phyloP scores from a whole-genome alignment of 2,113 vertebrate genomes.

The Mesitornis unicolor region DNA sequence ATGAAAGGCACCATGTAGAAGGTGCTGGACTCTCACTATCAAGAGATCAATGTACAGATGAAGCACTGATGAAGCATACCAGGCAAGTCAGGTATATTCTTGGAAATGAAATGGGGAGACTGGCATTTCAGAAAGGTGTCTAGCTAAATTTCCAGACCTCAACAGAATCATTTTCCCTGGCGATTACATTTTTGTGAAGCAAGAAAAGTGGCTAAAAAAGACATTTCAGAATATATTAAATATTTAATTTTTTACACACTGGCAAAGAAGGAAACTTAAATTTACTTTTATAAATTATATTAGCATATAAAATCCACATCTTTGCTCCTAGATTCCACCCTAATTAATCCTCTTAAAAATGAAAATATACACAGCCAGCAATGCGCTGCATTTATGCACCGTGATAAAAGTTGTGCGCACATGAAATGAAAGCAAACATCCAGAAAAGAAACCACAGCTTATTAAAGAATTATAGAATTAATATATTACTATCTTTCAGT shows the following conservation, averaged over 20 bases:
- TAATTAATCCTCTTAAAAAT: not conserved
- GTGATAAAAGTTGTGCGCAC: not conserved
- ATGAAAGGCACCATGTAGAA: not conserved
- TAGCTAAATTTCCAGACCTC: not conserved
- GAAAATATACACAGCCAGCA: not conserved
- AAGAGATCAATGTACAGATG: not conserved
- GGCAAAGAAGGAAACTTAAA: not conserved
- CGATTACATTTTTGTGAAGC: not conserved
- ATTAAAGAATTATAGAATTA: not conserved
- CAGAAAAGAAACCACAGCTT: not conserved
- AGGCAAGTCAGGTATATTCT: not conserved
- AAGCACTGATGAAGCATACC: not conserved
- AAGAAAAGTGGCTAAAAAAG: not conserved
- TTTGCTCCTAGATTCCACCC: not conserved
- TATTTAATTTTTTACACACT: not conserved
- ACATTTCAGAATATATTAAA: not conserved
- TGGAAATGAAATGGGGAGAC: not conserved
- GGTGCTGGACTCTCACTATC: not conserved
- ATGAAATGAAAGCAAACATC: not conserved
- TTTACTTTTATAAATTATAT: not conserved
- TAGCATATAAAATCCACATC: not conserved
- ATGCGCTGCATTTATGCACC: not conserved
- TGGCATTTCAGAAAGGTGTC: not conserved
- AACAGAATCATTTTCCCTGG: not conserved
- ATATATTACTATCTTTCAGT: not conserved